Base-by-base conservation (phyloP, 2,888 invertebrate species). In the Torymus aiolomorphi region DNA sequence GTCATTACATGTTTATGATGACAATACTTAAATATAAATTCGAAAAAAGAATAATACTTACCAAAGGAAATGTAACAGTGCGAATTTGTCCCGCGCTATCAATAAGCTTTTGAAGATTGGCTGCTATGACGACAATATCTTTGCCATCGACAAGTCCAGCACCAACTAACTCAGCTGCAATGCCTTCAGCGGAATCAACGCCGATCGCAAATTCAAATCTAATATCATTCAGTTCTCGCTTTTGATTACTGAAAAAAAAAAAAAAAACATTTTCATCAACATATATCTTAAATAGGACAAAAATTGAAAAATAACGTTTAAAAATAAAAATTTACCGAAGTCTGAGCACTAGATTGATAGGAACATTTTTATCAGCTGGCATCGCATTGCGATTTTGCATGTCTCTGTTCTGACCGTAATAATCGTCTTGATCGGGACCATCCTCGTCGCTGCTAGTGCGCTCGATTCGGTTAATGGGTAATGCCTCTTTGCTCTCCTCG, bases 161-260 rank as follows among this genome's bases (percentile, higher is more conserved):
- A 72, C 97, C 97, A 10, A 99, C 98, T 84, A 99, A 91, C 91
- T 99, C 98, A 11, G 95, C 92, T 1, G 98, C 97, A 76, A 99
- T 98, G 54, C 98, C 98, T 90, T 98, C 97, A 0, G 98, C 93
- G 0, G 96, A 94, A 88, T 97, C 97, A 90, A 96, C 95, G 20
- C 97, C 97, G 49, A 95, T 94, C 18, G 96, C 95, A 90, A 96
- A 99, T 91, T 99, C 98, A 91, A 99, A 99, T 85, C 98, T 94
- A 86, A 99, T 99, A 90, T 99, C 99, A 91, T 99, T 98, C 83
- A 99, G 91, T 91, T 99, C 98, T 76, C 96, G 93, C 83, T 95
- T 95, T 62, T 95, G 93, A 92, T 99, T 99, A 86, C 96, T 96
- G 89, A 67, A 91, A 90, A 80, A 82, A 81, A 84, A 49, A 71